phyloP scores from a whole-genome alignment of 1,140 invertebrate species.

The Euglossa dilemma region DNA sequence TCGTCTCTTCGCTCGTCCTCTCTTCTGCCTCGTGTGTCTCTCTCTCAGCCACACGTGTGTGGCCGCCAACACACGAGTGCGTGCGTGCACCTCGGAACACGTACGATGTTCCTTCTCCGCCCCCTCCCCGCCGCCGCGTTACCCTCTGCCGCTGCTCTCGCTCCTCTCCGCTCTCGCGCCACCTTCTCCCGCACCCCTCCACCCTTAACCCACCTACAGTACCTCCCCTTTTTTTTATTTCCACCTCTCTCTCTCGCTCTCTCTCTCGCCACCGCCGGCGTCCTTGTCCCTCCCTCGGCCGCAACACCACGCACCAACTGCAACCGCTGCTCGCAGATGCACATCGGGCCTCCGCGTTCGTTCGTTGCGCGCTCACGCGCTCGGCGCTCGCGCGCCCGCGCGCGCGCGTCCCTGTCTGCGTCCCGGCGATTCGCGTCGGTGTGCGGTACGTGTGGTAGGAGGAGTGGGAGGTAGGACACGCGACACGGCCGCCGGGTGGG shows the following conservation, averaged over 20 bases:
- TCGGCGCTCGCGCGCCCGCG: neutral
- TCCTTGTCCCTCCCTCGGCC: conserved; percentile 26
- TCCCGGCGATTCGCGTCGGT: conserved; percentile 48
- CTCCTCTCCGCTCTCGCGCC: conserved; percentile 17
- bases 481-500: conserved; percentile 73
- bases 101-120: conserved; percentile 41
- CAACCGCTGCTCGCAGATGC: conserved; percentile 64
- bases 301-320: conserved; percentile 58
- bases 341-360: neutral
- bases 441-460: conserved; percentile 58
- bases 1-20: conserved; percentile 64
- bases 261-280: conserved; percentile 3
- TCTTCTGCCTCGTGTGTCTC: conserved; percentile 59
- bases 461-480: conserved; percentile 81
- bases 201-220: conserved; percentile 62
- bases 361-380: neutral
- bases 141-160: conserved; percentile 32
- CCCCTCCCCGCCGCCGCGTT: neutral
- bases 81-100: conserved; percentile 58
- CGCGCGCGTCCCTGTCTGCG: conserved; percentile 33
- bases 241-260: neutral
- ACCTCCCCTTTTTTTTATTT: conserved; percentile 38
- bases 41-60: conserved; percentile 65
- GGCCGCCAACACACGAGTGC: conserved; percentile 57
- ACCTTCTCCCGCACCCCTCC: conserved; percentile 31